Evolutionary conservation across 2,797 vertebrate genomes (phyloP).

Genomic region (Xiphorhynchus erythropygius): DNA sequence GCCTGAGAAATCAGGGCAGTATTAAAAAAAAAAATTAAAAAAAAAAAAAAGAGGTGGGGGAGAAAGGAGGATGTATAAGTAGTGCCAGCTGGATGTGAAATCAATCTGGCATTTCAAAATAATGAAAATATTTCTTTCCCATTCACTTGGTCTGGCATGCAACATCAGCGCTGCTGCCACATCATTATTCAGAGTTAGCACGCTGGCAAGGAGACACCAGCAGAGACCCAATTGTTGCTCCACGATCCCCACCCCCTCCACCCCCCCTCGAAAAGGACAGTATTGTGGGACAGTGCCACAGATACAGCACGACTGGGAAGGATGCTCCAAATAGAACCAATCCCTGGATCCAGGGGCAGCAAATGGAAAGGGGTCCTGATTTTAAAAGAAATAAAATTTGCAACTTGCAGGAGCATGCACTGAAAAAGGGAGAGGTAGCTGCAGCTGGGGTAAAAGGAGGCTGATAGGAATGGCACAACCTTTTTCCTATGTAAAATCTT

Average conservation of each 20-base stretch:
- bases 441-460: neutral
- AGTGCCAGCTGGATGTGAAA: conserved; percentile 29
- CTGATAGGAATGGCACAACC: neutral
- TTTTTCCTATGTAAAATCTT: neutral
- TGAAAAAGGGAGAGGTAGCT: neutral
- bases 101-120: conserved; percentile 45
- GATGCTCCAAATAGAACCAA: neutral
- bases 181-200: neutral
- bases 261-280: neutral
- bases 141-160: conserved; percentile 38
- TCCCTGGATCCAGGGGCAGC: neutral
- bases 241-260: neutral
- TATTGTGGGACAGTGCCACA: rapidly evolving
- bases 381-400: neutral
- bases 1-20: neutral
- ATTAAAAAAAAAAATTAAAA: neutral
- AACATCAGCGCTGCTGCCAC: neutral
- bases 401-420: neutral
- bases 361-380: neutral
- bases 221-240: neutral
- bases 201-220: neutral
- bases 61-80: neutral
- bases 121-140: conserved; percentile 41
- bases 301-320: neutral
- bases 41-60: neutral